A percentile compares a stretch with the other conserved stretches of the same genome.
Conservation (phyloP, 2,797 vertebrate species). For the Halcyon leucocephala region DNA sequence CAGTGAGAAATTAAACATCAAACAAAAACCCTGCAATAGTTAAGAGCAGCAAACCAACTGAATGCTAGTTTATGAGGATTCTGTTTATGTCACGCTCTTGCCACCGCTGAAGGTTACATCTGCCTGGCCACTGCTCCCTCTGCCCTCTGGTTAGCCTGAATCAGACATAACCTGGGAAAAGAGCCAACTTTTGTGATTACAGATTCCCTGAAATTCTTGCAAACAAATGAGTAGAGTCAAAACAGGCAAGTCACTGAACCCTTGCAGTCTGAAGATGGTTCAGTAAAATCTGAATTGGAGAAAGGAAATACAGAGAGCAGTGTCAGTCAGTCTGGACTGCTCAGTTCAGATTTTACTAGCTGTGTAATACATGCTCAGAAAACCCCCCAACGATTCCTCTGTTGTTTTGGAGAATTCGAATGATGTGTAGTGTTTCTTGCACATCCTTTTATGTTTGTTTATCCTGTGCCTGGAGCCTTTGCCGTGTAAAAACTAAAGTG, state of each 20-base stretch:
- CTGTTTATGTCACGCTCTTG: neutral
- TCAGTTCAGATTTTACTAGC: neutral
- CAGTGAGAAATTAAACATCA: conserved; percentile 53
- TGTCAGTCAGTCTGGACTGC: neutral
- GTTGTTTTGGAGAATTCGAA: neutral
- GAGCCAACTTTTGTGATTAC: neutral
- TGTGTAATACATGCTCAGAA: neutral
- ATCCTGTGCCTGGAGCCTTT: neutral
- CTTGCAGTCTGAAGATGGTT: neutral
- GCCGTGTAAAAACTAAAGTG: neutral
- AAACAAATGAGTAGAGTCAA: neutral
- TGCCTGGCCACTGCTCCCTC: neutral
- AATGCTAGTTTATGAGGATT: neutral
- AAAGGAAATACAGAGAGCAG: neutral
- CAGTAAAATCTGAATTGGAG: neutral
- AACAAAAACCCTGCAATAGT: neutral
- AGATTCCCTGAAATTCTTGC: neutral
- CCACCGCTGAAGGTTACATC: neutral
- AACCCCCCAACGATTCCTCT: neutral
- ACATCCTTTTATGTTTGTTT: neutral
- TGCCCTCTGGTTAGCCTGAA: neutral
- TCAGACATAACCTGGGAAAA: neutral
- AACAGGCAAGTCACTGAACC: neutral
- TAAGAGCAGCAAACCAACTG: neutral
- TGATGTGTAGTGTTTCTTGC: neutral